phyloP scores from a whole-genome alignment of 2,113 vertebrate species.

The Rynchops niger region DNA sequence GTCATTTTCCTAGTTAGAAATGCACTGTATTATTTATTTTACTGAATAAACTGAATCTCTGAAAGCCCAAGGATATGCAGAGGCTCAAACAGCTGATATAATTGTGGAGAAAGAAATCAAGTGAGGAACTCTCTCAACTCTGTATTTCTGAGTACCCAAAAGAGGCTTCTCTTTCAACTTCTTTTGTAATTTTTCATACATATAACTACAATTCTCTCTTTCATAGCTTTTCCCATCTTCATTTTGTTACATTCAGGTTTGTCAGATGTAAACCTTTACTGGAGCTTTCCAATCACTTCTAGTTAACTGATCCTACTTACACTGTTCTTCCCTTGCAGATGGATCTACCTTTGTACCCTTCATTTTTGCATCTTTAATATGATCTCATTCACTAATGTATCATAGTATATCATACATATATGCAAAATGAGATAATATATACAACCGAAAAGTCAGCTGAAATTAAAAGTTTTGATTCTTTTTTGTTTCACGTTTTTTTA shows the following conservation, averaged over 20 bases:
- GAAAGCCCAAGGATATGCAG: neutral
- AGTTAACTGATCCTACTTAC: neutral
- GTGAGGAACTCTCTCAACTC: neutral
- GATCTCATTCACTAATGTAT: neutral
- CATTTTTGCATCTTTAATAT: neutral
- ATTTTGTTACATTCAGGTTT: neutral
- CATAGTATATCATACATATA: neutral
- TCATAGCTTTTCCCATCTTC: neutral
- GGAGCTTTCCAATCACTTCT: neutral
- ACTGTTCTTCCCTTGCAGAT: neutral
- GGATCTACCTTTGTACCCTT: neutral
- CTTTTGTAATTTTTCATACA: neutral
- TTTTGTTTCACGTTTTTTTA: neutral
- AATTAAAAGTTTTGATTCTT: neutral
- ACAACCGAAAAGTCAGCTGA: neutral
- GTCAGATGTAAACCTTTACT: neutral
- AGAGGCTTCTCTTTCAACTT: neutral
- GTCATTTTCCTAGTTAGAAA: neutral
- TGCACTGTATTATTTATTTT: neutral
- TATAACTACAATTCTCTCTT: neutral
- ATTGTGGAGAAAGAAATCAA: neutral
- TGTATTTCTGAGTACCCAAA: rapidly evolving
- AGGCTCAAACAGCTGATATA: neutral
- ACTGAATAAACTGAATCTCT: neutral
- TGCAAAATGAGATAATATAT: neutral